A percentile compares a stretch with the other conserved stretches of the same genome.
Evolutionary conservation across 2,888 invertebrate genomes (phyloP).

Genomic region (Athalia cordata): DNA sequence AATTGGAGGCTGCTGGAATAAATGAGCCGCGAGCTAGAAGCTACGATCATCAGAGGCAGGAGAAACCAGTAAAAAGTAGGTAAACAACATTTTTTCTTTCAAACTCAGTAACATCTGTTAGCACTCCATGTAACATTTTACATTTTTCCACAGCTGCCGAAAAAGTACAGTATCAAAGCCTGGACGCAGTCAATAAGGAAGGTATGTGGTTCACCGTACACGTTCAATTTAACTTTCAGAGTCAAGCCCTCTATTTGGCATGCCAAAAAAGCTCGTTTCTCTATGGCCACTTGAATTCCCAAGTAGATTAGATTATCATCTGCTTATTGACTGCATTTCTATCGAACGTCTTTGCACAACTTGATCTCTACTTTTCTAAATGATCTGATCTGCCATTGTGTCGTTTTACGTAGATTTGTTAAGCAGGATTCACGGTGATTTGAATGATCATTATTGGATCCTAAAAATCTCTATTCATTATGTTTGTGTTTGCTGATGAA

Average conservation of each 20-base stretch:
- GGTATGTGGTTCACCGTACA: constrained; percentile 74
- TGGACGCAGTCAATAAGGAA: constrained; percentile 81
- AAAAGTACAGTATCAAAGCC: constrained; percentile 79
- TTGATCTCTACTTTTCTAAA: constrained; percentile 10
- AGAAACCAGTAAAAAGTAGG: constrained; percentile 75
- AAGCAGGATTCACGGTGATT: neutral
- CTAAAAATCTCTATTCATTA: neutral
- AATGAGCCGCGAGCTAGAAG: constrained; percentile 80
- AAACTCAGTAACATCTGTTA: neutral
- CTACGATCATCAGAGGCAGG: constrained; percentile 78
- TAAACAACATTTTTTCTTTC: constrained; percentile 19
- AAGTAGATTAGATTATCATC: constrained; percentile 12
- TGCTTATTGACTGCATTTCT: constrained; percentile 34
- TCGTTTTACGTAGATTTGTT: neutral
- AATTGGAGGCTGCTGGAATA: constrained; percentile 64
- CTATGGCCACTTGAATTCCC: neutral
- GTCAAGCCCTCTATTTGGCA: neutral
- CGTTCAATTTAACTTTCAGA: neutral
- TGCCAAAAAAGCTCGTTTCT: neutral
- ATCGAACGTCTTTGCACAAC: neutral
- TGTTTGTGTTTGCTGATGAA: neutral
- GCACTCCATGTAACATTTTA: constrained; percentile 62
- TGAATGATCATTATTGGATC: neutral
- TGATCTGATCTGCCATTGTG: constrained; percentile 7
- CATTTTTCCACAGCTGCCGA: constrained; percentile 75